A percentile compares a stretch with the other conserved stretches of the same genome.
These are phyloP conservation scores for Graphium colonna DNA, from an alignment of 2,888 invertebrate species.

Conservation along the genomic window DNA sequence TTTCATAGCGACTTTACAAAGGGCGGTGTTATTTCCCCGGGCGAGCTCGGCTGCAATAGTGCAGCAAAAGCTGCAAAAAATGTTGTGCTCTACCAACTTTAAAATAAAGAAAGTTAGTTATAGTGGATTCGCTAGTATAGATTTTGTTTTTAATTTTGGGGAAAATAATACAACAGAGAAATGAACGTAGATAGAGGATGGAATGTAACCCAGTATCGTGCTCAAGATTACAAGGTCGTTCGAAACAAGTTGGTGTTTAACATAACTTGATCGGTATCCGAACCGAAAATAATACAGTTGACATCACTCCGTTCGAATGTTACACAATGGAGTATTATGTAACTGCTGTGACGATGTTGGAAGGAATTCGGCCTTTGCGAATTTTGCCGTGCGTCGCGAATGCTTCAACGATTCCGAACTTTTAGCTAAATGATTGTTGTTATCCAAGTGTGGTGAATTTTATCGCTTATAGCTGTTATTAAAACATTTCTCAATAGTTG, in stretches of 20 bases:
- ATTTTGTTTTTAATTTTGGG: too few species aligned
- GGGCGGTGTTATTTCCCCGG: too few species aligned
- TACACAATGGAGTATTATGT: constrained; percentile 11
- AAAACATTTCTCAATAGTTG: too few species aligned
- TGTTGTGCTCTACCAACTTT: too few species aligned
- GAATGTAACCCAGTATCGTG: too few species aligned
- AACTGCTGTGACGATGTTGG: not conserved
- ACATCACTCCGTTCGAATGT: not conserved
- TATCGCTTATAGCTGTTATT: not conserved
- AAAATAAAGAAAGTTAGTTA: too few species aligned
- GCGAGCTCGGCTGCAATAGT: too few species aligned
- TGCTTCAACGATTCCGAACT: constrained; percentile 1
- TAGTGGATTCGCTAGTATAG: too few species aligned
- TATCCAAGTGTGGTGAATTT: not conserved
- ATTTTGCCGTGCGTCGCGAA: constrained; percentile 5
- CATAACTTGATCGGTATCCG: not conserved
- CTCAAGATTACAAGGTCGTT: not conserved
- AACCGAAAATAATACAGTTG: not conserved
- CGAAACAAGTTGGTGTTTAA: not conserved
- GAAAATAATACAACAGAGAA: too few species aligned
- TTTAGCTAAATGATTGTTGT: not conserved
- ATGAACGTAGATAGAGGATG: too few species aligned
- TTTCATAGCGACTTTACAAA: too few species aligned
- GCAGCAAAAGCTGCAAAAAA: too few species aligned
- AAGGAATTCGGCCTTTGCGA: constrained; percentile 12